phyloP scores from a whole-genome alignment of 2,113 vertebrate genomes.

The Scartelaos histophorus region DNA sequence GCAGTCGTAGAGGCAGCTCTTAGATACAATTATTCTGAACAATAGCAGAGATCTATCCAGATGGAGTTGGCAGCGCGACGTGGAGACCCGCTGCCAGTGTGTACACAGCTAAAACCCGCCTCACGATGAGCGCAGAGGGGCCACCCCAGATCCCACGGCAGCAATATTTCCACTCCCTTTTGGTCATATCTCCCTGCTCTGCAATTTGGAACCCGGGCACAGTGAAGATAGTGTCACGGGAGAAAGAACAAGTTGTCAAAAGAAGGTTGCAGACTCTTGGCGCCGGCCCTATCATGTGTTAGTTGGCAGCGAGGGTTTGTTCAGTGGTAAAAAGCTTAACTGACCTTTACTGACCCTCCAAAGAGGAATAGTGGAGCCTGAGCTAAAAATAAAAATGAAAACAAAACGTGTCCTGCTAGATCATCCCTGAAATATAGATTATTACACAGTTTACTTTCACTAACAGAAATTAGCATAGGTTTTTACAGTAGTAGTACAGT shows the following conservation, averaged over 20 bases:
- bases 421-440: no score
- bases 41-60: constrained; percentile 43
- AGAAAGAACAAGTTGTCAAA: constrained; percentile 10
- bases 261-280: neutral
- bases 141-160: constrained; percentile 33
- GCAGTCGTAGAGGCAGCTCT: constrained; percentile 32
- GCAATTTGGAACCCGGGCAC: constrained; percentile 24
- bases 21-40: constrained; percentile 66
- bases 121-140: constrained; percentile 19
- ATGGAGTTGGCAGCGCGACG: constrained; percentile 55
- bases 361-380: no score
- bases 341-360: no score
- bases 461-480: no score
- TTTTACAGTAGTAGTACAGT: no score
- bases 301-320: neutral
- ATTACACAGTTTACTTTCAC: no score
- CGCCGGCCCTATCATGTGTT: neutral
- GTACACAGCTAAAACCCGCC: constrained; percentile 48
- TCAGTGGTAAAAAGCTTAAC: no score
- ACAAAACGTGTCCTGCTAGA: no score
- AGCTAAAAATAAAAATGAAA: no score
- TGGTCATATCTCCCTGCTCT: constrained; percentile 20
- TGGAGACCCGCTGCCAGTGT: constrained; percentile 43
- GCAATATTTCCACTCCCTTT: constrained; percentile 28
- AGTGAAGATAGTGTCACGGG: constrained; percentile 16